A percentile compares a stretch with the other conserved stretches of the same genome.
These are phyloP conservation scores for Zoanthus sansibaricus DNA, from an alignment of 92 coral and sea anemone genomes.

Conservation along the genomic window DNA sequence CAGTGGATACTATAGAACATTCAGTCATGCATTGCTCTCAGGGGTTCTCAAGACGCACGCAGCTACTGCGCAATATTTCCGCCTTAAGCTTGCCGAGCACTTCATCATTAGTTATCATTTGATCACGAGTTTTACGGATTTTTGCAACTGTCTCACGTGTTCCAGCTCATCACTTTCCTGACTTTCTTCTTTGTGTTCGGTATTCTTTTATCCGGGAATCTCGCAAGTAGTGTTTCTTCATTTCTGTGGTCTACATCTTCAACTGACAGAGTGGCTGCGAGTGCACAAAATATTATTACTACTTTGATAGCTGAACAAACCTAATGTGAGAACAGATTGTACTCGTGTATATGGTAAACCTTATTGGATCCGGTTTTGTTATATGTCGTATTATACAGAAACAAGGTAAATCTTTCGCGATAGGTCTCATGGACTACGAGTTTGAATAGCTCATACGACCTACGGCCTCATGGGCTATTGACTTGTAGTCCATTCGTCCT, in stretches of 20 bases:
- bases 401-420: too few relatives aligned
- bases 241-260: background rate
- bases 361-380: too few relatives aligned
- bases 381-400: too few relatives aligned
- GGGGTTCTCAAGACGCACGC: background rate
- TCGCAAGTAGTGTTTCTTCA: background rate
- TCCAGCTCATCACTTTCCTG: slow-evolving; percentile 53
- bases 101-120: too few relatives aligned
- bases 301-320: background rate
- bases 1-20: background rate
- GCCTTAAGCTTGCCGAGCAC: too few relatives aligned
- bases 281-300: background rate
- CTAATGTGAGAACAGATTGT: background rate
- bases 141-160: slow-evolving; percentile 3
- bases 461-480: too few relatives aligned
- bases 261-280: slow-evolving; percentile 9
- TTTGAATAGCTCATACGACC: too few relatives aligned
- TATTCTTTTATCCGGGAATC: slow-evolving; percentile 6
- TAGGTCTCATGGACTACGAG: too few relatives aligned
- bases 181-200: slow-evolving; percentile 29
- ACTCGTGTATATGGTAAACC: background rate
- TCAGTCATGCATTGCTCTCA: background rate
- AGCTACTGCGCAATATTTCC: background rate
- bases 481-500: too few relatives aligned
- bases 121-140: background rate